Evolutionary conservation across 2,797 vertebrate species (phyloP), one percentile per base, ranked within the genome.

Genomic region (Lates japonicus): DNA sequence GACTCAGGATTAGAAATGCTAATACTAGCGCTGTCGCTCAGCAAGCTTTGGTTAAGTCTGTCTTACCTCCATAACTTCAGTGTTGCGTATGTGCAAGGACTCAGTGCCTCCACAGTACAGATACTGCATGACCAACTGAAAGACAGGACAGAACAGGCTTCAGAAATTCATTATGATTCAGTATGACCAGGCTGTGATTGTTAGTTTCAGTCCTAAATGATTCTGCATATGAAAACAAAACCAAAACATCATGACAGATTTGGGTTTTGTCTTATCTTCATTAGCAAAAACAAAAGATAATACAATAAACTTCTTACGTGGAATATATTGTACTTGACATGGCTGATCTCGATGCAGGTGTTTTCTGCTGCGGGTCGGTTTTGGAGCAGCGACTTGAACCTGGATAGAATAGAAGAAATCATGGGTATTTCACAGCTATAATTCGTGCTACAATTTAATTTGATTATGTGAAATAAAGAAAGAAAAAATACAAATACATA

Each of bases 111-210:
- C 98, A 0, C 95, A 98, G 91, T 99, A 99, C 75, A 99, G 96
- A 88, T 99, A 99, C 96, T 99, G 98, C 98, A 99, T 99, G 85
- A 99, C 97, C 95, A 99, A 84, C 98, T 99, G 95, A 41, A 96
- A 97, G 61, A 94, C 64, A 96, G 61, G 80, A 13, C 61, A 83
- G 31, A 0, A 19, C 25, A 35, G 16, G 5, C 5, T 13, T 76
- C 70, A 74, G 8, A 29, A 29, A 29, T 29, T 29, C 25, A 29
- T 29, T 29, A 29, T 29, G 25, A 29, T 29, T 29, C 25, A 29
- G 25, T 29, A 29, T 29, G 25, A 29, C 25, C 25, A 29, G 25
- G 25, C 22, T 13, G 13, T 29, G 2, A 25, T 25, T 58, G 16
- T 19, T 20, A 31, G 25, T 17, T 17, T 5, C 1, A 19, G 46